phyloP scores from a whole-genome alignment of 2,797 vertebrate species.

The Perodicticus potto region DNA sequence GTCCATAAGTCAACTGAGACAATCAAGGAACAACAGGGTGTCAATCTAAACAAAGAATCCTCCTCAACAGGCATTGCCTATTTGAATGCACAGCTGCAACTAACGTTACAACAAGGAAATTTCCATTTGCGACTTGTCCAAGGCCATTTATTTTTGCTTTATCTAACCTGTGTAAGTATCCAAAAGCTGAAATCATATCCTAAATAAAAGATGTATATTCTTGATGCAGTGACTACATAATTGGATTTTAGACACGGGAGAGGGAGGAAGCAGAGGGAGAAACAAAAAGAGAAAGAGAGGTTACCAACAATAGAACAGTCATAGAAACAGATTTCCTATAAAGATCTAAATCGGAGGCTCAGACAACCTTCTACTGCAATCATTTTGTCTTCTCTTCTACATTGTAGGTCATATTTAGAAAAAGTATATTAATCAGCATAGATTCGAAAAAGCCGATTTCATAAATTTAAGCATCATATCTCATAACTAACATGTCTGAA shows the following conservation, averaged over 20 bases:
- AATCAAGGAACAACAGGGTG: conserved; percentile 33
- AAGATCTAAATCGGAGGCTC: conserved; percentile 16
- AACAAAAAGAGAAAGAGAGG: background rate
- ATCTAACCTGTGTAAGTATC: background rate
- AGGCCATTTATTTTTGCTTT: conserved; percentile 56
- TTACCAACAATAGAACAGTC: background rate
- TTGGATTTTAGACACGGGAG: background rate
- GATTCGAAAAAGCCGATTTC: conserved; percentile 14
- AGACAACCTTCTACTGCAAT: background rate
- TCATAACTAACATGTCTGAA: background rate
- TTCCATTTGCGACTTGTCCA: conserved; percentile 30
- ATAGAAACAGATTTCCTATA: background rate
- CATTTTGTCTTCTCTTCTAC: conserved; percentile 2
- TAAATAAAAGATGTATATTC: background rate
- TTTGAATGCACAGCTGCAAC: conserved; percentile 20
- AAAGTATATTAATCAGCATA: background rate
- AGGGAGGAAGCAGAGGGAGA: no score
- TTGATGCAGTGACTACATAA: background rate
- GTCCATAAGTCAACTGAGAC: conserved; percentile 64
- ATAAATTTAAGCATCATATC: conserved; percentile 34
- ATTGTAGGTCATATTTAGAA: conserved; percentile 34
- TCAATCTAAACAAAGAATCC: conserved; percentile 47
- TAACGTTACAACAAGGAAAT: conserved; percentile 42
- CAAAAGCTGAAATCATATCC: conserved; percentile 12
- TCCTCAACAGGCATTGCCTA: conserved; percentile 33